Evolutionary conservation across 2,113 vertebrate genomes (phyloP).

Genomic region (Gallinago jamesoni): DNA sequence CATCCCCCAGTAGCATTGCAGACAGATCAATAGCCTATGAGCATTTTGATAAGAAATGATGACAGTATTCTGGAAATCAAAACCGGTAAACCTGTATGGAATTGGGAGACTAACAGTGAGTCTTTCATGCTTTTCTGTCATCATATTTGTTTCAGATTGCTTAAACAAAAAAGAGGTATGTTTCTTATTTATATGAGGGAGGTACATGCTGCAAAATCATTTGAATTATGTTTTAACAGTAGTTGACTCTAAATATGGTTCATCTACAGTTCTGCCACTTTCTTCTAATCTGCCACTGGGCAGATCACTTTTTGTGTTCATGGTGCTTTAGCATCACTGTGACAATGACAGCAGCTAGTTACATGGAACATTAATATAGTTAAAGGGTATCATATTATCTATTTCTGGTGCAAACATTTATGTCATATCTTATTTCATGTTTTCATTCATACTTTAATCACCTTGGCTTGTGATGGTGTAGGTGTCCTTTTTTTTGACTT

Average conservation of each 20-base stretch:
- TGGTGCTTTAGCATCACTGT: neutral
- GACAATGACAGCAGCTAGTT: neutral
- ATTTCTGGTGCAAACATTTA: neutral
- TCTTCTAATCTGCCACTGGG: neutral
- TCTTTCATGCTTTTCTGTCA: neutral
- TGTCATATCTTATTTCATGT: neutral
- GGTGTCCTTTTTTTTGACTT: neutral
- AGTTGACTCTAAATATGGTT: neutral
- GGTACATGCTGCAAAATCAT: neutral
- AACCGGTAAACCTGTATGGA: neutral
- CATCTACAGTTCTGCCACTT: neutral
- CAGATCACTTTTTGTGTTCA: accelerated
- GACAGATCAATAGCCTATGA: neutral
- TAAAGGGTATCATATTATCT: neutral
- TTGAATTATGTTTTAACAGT: neutral
- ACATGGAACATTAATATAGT: neutral
- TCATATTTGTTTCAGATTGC: neutral
- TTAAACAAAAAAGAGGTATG: neutral
- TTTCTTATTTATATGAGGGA: neutral
- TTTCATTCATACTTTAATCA: neutral
- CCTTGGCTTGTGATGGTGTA: neutral
- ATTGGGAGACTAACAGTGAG: neutral
- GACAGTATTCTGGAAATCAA: neutral
- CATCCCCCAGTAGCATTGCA: neutral
- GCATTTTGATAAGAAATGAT: neutral